Percentiles rank a stretch among this genome's conserved stretches.
Evolutionary conservation across 1,140 invertebrate genomes (phyloP).

Genomic region (Lasaia peninsularis): DNA sequence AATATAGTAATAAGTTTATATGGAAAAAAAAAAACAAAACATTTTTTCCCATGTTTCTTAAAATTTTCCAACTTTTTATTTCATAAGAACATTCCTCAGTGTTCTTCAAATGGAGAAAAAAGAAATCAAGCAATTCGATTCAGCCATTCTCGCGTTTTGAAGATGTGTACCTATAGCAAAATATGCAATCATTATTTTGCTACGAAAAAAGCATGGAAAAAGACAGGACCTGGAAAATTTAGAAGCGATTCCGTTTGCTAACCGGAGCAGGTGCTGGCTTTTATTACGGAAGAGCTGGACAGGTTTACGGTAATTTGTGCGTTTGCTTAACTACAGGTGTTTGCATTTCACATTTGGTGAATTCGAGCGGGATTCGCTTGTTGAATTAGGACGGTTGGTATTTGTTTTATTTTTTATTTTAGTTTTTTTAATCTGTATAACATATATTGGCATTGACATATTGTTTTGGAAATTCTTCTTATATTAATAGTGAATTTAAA

Average conservation of each 20-base stretch:
- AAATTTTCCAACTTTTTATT: too few species aligned
- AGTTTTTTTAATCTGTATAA: slow-evolving; percentile 5
- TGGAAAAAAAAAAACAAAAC: too few species aligned
- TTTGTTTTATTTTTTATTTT: slow-evolving; percentile 38
- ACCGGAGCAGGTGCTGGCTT: slow-evolving; percentile 52
- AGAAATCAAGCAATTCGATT: too few species aligned
- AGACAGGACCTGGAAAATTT: slow-evolving; percentile 77
- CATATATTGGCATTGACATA: too few species aligned
- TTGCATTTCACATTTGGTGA: slow-evolving; percentile 53
- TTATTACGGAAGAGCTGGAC: slow-evolving; percentile 27
- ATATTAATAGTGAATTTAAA: too few species aligned
- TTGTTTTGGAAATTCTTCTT: too few species aligned
- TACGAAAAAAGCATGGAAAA: slow-evolving; percentile 70
- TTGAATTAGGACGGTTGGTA: slow-evolving; percentile 52
- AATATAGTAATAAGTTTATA: too few species aligned
- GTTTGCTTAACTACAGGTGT: slow-evolving; percentile 47
- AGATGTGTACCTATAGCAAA: too few species aligned
- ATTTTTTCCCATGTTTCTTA: too few species aligned
- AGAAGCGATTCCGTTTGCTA: slow-evolving; percentile 75
- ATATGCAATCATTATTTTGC: slow-evolving; percentile 73
- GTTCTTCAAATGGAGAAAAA: too few species aligned
- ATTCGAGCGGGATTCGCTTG: slow-evolving; percentile 50
- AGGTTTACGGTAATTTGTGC: slow-evolving; percentile 46
- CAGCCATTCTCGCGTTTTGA: too few species aligned
- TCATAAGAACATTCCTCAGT: too few species aligned